Base-by-base conservation (phyloP, 64 coral and sea anemone genomes). In the Montipora cactus region DNA sequence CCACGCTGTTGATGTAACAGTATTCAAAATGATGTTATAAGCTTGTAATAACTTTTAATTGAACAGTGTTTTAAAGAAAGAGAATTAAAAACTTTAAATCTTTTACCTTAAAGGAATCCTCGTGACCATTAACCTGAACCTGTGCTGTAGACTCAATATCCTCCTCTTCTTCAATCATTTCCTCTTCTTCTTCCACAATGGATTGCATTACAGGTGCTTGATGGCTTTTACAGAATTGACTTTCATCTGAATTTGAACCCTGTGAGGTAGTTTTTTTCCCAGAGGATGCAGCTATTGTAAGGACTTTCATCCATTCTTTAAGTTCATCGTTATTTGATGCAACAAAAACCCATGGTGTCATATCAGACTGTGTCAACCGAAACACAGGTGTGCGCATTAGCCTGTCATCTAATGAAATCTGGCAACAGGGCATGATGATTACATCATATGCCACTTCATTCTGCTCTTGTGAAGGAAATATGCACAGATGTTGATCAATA, bases 361-460 rank as follows among this genome's bases (percentile, higher is more conserved):
- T 96, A 14, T 93, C 95, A 13, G 86, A 81, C 64, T 99, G 98
- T 1, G 95, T 96, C 16, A 99, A 86, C 5, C 98, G 79, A 78
- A 99, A 99, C 64, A 99, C 98, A 4, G 98, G 98, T 0, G 98
- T 94, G 18, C 95, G 92, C 89, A 94, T 90, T 14, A 94, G 84
- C 13, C 95, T 82, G 69, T 99, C 98, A 66, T 99, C 98, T 82
- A 99, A 74, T 23, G 98, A 96, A 64, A 99, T 99, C 47, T 99
- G 95, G 90, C 98, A 99, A 79, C 95, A 99, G 6, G 98, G 98
- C 76, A 99, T 71, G 44, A 99, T 96, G 3, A 99, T 79, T 22
- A 99, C 95, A 74, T 99, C 98, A 90, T 99, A 99, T 66, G 98
- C 98, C 18, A 99, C 78, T 81, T 99, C 98, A 21, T 92, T 76